Evolutionary conservation across 2,113 vertebrate species (phyloP).

Genomic region (Tachycineta bicolor): DNA sequence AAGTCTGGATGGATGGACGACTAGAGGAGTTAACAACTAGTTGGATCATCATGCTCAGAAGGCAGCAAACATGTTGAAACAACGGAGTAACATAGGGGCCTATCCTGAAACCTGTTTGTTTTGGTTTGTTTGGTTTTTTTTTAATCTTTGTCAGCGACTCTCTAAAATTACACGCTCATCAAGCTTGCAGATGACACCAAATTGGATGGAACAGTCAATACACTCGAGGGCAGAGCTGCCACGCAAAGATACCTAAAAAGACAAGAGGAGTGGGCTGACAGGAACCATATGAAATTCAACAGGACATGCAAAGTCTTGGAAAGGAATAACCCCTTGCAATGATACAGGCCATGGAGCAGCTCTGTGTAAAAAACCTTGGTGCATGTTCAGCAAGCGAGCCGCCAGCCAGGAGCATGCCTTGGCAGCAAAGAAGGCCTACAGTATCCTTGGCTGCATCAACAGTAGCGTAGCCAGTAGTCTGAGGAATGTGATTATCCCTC

Average conservation of each 20-base stretch:
- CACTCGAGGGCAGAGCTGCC: not conserved
- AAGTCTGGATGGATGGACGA: not conserved
- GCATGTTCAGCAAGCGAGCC: conserved; percentile 8
- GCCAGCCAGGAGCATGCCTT: conserved; percentile 45
- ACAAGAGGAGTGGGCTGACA: not conserved
- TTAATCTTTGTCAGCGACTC: not conserved
- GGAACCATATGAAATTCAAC: conserved; percentile 1
- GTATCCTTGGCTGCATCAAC: conserved; percentile 46
- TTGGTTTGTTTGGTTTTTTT: not conserved
- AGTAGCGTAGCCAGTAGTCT: conserved; percentile 52
- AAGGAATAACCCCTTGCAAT: not conserved
- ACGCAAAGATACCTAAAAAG: not conserved
- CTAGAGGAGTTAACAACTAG: not conserved
- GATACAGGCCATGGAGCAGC: not conserved
- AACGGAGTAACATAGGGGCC: not conserved
- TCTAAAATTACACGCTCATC: not conserved
- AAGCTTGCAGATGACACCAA: not conserved
- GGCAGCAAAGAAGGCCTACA: conserved; percentile 34
- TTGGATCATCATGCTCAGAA: not conserved
- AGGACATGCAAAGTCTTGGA: not conserved
- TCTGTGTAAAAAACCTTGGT: not conserved
- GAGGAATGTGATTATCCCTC: conserved; percentile 48
- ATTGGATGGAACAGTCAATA: not conserved
- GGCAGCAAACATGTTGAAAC: not conserved
- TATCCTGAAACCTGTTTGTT: not conserved